Evolutionary conservation across 2,113 vertebrate genomes (phyloP).

Genomic region (Callorhinus ursinus): DNA sequence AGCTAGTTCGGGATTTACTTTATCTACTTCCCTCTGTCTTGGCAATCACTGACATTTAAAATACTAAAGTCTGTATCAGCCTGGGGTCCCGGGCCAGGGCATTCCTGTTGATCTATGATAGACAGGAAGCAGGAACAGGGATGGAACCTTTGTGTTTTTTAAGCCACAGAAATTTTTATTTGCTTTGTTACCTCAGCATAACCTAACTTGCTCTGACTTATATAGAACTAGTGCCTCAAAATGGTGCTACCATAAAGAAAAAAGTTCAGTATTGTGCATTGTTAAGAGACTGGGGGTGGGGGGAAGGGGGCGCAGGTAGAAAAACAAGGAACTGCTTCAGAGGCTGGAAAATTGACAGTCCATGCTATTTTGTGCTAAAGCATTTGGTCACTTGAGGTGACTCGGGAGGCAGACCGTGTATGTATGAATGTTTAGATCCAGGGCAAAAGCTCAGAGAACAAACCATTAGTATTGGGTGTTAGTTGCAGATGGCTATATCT

Average conservation of each 20-base stretch:
- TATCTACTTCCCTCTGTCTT: neutral
- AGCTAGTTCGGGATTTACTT: neutral
- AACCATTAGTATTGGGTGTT: neutral
- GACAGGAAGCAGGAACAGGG: neutral
- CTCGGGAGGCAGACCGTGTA: neutral
- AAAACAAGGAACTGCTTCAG: neutral
- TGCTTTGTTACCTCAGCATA: neutral
- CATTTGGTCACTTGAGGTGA: neutral
- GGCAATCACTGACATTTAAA: neutral
- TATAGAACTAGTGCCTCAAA: neutral
- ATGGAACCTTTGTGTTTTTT: neutral
- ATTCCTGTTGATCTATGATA: neutral
- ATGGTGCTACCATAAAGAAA: neutral
- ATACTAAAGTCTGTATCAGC: neutral
- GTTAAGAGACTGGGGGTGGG: neutral
- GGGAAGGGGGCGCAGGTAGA: no score
- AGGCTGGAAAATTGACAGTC: neutral
- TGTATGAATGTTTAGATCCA: neutral
- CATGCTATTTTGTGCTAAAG: neutral
- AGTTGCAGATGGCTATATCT: neutral
- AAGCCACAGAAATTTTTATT: neutral
- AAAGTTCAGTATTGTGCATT: neutral
- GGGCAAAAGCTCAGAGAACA: neutral
- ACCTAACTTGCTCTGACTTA: neutral
- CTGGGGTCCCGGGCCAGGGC: neutral